Conservation (phyloP, 2,888 invertebrate genomes). For the Phymatocera aterrima region DNA sequence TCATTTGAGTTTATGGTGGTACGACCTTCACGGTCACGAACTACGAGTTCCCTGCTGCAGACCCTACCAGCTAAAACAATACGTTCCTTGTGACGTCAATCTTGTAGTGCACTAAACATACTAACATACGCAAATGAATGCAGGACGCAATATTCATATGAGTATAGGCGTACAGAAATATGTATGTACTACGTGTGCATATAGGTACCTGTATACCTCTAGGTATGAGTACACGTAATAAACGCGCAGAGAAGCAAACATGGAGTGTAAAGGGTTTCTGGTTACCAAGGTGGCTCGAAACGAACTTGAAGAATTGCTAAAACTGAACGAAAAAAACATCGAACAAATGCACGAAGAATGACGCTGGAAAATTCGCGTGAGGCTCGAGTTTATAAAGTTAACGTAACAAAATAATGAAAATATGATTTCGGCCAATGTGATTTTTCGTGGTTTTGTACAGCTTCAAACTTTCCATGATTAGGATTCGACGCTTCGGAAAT, state of each 20-base stretch:
- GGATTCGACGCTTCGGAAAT: too few relatives aligned
- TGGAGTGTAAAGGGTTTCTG: constrained; percentile 6
- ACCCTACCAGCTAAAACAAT: constrained; percentile 12
- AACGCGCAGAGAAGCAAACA: background rate
- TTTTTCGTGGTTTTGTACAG: too few relatives aligned
- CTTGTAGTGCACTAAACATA: background rate
- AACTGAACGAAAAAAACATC: background rate
- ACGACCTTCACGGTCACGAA: constrained; percentile 41
- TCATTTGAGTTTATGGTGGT: background rate
- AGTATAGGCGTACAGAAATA: background rate
- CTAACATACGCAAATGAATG: background rate
- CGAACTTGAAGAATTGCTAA: constrained; percentile 8
- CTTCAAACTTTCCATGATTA: too few relatives aligned
- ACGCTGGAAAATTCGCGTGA: too few relatives aligned
- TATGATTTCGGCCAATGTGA: too few relatives aligned
- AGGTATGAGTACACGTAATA: background rate
- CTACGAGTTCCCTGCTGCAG: background rate
- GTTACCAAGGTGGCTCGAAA: constrained; percentile 28
- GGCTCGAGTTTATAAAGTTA: too few relatives aligned
- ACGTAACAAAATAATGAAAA: too few relatives aligned
- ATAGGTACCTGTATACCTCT: background rate
- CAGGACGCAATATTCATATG: background rate
- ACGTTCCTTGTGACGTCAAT: constrained; percentile 29
- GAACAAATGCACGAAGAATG: background rate
- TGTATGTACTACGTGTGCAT: too few relatives aligned